A percentile compares a stretch with the other conserved stretches of the same genome.
phyloP scores from a whole-genome alignment of 2,113 vertebrate genomes.

The Entelurus aequoreus region DNA sequence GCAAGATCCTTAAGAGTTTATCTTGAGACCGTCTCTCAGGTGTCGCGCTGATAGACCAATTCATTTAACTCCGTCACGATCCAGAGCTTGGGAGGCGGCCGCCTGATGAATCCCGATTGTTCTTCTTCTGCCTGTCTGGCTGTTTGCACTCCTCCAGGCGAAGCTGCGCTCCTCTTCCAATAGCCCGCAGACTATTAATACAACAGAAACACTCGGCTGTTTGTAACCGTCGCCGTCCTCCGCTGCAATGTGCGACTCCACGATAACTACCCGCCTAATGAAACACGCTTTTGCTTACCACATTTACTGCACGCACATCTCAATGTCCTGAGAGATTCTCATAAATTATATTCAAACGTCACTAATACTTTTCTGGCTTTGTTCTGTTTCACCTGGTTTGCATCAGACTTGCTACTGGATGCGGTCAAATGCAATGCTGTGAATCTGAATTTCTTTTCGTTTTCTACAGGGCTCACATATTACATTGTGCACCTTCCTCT shows the following conservation, averaged over 20 bases:
- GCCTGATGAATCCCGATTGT: conserved; percentile 61
- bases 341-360: not conserved
- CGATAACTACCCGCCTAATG: conserved; percentile 18
- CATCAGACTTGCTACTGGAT: not conserved
- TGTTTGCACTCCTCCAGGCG: conserved; percentile 47
- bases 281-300: not conserved
- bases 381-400: not conserved
- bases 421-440: not conserved
- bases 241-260: conserved; percentile 11
- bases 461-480: not conserved
- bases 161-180: conserved; percentile 43
- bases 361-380: not conserved
- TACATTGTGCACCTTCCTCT: not conserved
- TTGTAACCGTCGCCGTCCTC: conserved; percentile 23
- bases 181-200: conserved; percentile 40
- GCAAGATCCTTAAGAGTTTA: conserved; percentile 60
- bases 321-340: not conserved
- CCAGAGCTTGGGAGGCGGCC: conserved; percentile 48
- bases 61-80: conserved; percentile 68
- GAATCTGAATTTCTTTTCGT: not conserved
- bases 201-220: conserved; percentile 12
- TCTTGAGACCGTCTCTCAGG: conserved; percentile 64
- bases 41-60: conserved; percentile 67
- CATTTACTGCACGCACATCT: not conserved
- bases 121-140: conserved; percentile 42